Evolutionary conservation across 23 tunicate genomes (phyloP).

Genomic region (Halocynthia aurantium): DNA sequence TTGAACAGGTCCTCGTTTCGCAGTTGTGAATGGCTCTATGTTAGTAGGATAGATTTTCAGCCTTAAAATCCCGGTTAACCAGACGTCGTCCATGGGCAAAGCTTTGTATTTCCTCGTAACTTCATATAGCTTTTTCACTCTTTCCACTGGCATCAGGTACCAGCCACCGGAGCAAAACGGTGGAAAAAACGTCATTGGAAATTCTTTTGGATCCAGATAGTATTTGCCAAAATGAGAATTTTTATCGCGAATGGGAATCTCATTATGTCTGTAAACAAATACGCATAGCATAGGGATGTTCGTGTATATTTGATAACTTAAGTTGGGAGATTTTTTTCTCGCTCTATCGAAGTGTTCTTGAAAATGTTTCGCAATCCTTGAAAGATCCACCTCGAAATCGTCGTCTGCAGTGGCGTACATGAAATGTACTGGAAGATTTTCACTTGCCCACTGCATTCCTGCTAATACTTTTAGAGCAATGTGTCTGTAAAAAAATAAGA

Average conservation of each 20-base stretch:
- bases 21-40: background rate
- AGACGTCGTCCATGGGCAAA: constrained; percentile 26
- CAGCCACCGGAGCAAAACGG: constrained; percentile 18
- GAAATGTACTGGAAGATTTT: constrained; percentile 6
- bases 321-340: background rate
- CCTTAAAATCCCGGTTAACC: constrained; percentile 18
- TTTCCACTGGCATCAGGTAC: constrained; percentile 20
- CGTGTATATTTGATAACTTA: background rate
- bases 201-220: constrained; percentile 11
- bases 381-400: constrained; percentile 1
- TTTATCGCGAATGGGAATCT: background rate
- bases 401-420: constrained; percentile 17
- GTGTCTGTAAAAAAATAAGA: background rate
- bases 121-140: constrained; percentile 3
- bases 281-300: constrained; percentile 9
- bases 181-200: constrained; percentile 1
- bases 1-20: no score
- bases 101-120: constrained; percentile 2
- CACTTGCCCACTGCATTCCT: constrained; percentile 22
- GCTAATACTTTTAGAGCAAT: constrained; percentile 17
- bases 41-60: background rate
- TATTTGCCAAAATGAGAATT: background rate
- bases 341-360: background rate
- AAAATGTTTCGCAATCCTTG: background rate
- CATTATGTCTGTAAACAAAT: background rate